Base-by-base conservation (phyloP, 2,888 invertebrate species). In the Hemithea aestivaria region DNA sequence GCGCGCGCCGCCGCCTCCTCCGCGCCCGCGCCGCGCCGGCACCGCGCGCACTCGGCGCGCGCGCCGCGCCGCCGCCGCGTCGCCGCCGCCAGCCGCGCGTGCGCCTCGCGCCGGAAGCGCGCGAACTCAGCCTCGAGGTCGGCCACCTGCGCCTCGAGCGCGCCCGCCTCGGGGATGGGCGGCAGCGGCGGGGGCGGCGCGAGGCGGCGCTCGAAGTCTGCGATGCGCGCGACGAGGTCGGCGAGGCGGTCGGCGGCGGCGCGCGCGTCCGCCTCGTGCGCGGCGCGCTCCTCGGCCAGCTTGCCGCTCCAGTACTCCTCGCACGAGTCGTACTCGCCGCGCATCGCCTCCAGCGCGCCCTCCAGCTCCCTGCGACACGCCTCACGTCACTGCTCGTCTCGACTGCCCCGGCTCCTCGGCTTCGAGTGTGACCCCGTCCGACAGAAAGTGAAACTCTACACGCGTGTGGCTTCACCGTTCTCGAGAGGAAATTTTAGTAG, bases 251-350 rank as follows among this genome's bases (percentile, higher is more conserved):
- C 93, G 67, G 93, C 94, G 46, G 90, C 92, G 28, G 92, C 90
- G 52, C 90, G 89, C 73, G 94, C 94, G 63, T 95, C 94, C 45
- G 91, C 91, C 58, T 92, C 93, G 64, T 91, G 92, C 38, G 92
- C 77, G 48, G 90, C 90, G 16, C 95, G 88, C 73, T 96, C 96
- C 45, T 93, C 94, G 29, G 92, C 91, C 39, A 96, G 79, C 74
- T 95, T 95, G 20, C 84, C 83, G 30, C 91, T 89, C 96, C 96
- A 96, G 78, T 96, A 96, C 69, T 95, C 95, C 70, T 96, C 96
- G 70, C 94, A 94, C 44, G 91, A 91, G 58, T 95, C 95, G 67
- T 94, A 95, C 65, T 95, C 96, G 27, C 87, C 88, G 56, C 90
- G 90, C 78, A 96, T 81, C 62, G 93, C 88, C 66, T 94, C 94